A percentile compares a stretch with the other conserved stretches of the same genome.
Evolutionary conservation across 2,888 invertebrate species (phyloP).

Genomic region (Catocala nupta): DNA sequence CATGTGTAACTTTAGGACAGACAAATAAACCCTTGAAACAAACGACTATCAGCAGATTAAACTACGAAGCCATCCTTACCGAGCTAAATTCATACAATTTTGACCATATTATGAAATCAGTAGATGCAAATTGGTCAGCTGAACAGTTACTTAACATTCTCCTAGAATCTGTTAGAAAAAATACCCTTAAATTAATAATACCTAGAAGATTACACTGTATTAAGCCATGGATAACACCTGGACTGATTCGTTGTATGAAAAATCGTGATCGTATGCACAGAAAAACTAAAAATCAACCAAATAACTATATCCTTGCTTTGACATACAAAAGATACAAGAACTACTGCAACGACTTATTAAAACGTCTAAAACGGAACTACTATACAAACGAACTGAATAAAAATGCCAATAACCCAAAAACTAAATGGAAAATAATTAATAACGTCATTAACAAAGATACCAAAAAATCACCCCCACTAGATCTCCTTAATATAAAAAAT

Average conservation of each 20-base stretch:
- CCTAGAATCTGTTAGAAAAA: neutral
- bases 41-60: neutral
- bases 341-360: conserved; percentile 2
- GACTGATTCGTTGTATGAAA: neutral
- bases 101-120: neutral
- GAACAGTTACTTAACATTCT: neutral
- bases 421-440: conserved; percentile 1
- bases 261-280: conserved; percentile 4
- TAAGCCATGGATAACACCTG: neutral
- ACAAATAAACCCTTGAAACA: neutral
- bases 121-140: conserved; percentile 1
- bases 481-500: neutral
- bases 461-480: neutral
- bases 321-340: conserved; percentile 4
- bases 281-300: neutral
- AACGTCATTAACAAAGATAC: neutral
- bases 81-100: neutral
- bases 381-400: neutral
- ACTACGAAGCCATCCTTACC: neutral
- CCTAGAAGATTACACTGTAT: neutral
- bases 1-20: neutral
- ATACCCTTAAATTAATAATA: neutral
- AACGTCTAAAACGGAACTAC: conserved; percentile 2
- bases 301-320: neutral
- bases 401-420: conserved; percentile 1